Conservation (phyloP, 2,113 vertebrate species). For the Pholis gunnellus region DNA sequence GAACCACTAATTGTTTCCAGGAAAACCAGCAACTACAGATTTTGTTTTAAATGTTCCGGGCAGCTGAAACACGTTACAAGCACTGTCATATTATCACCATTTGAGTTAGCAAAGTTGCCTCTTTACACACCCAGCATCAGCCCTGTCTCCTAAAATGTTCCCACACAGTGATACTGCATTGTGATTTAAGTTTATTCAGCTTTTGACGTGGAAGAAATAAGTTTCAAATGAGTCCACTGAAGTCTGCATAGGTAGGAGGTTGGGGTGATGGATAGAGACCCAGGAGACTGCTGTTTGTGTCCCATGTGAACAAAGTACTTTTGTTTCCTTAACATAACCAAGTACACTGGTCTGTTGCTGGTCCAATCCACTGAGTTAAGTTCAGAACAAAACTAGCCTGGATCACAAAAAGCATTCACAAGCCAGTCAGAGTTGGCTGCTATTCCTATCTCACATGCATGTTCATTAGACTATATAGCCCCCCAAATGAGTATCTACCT, state of each 20-base stretch:
- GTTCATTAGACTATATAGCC: too few species aligned
- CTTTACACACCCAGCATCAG: background rate
- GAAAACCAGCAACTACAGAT: background rate
- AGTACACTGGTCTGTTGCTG: background rate
- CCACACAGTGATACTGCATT: background rate
- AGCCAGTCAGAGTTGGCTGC: too few species aligned
- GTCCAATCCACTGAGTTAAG: background rate
- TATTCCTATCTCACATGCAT: too few species aligned
- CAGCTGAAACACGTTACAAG: background rate
- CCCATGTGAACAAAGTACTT: background rate
- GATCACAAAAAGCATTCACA: too few species aligned
- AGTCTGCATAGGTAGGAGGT: background rate
- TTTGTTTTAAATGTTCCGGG: background rate
- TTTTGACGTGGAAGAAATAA: background rate
- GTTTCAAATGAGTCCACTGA: background rate
- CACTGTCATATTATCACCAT: background rate
- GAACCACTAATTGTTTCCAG: constrained; percentile 8
- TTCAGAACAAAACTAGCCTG: background rate
- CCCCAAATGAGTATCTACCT: too few species aligned
- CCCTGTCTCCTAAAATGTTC: background rate
- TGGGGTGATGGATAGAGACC: background rate
- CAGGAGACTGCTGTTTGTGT: background rate
- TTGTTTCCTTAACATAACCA: background rate
- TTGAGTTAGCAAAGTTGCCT: background rate
- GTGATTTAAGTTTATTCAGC: background rate